phyloP scores from a whole-genome alignment of 2,797 vertebrate species.

The Heterohyrax brucei region DNA sequence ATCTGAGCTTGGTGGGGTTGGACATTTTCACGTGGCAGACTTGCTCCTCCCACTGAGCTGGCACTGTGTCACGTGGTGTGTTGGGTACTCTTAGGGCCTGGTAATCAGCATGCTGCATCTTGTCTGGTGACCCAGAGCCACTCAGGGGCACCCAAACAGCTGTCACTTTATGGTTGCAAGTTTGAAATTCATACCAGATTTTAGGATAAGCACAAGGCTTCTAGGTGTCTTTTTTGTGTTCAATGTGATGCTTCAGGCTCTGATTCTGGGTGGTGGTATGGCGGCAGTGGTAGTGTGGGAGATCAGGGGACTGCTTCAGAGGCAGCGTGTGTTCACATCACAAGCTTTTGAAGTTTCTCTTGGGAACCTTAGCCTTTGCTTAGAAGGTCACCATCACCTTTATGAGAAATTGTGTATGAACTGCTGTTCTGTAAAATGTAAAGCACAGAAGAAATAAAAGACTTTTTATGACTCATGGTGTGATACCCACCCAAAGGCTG shows the following conservation, averaged over 20 bases:
- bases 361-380: not conserved
- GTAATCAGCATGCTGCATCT: not conserved
- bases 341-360: not conserved
- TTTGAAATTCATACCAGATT: slow-evolving; percentile 2
- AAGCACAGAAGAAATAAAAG: not conserved
- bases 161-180: not conserved
- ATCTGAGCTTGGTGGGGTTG: not conserved
- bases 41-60: not conserved
- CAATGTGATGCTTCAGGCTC: not conserved
- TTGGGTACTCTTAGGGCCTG: rapidly evolving
- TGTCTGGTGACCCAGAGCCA: not conserved
- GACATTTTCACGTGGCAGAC: not conserved
- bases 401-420: not conserved
- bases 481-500: not conserved
- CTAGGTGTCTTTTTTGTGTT: not conserved
- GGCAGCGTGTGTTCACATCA: too few relatives aligned
- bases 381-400: not conserved
- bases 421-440: not conserved
- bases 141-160: not conserved
- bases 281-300: not conserved
- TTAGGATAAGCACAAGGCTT: not conserved
- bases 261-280: not conserved
- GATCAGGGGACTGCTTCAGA: not conserved
- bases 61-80: not conserved
- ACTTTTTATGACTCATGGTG: not conserved